A percentile compares a stretch with the other conserved stretches of the same genome.
phyloP scores from a whole-genome alignment of 2,113 vertebrate species.

The Phalacrocorax carbo region DNA sequence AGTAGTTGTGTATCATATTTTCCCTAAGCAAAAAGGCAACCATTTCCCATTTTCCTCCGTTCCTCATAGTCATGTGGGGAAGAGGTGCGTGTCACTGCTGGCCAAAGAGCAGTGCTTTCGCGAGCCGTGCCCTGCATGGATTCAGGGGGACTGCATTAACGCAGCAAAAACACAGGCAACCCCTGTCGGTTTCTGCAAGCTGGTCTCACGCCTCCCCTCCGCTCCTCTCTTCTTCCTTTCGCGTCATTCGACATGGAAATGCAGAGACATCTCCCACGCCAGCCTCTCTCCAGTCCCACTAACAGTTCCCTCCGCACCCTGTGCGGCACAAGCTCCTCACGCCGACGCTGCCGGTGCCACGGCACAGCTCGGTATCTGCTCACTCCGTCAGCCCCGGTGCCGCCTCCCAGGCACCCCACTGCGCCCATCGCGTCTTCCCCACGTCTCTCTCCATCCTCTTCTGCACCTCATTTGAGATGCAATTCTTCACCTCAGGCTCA shows the following conservation, averaged over 20 bases:
- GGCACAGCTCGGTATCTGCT: not conserved
- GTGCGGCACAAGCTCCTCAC: not conserved
- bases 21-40: not conserved
- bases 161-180: not conserved
- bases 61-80: not conserved
- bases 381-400: not conserved
- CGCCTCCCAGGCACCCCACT: not conserved
- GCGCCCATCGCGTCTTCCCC: not conserved
- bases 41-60: not conserved
- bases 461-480: not conserved
- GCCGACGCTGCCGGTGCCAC: not conserved
- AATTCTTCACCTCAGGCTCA: not conserved
- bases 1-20: not conserved
- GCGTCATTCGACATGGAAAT: not conserved
- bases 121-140: not conserved
- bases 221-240: not conserved
- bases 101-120: not conserved
- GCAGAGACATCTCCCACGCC: not conserved
- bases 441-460: not conserved
- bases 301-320: not conserved
- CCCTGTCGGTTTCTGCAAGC: not conserved
- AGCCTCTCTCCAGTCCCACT: not conserved
- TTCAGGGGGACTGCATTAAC: not conserved
- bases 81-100: too few relatives aligned
- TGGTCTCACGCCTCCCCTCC: not conserved